Evolutionary conservation across 92 coral and sea anemone species (phyloP).

Genomic region (Palythoa grandis): DNA sequence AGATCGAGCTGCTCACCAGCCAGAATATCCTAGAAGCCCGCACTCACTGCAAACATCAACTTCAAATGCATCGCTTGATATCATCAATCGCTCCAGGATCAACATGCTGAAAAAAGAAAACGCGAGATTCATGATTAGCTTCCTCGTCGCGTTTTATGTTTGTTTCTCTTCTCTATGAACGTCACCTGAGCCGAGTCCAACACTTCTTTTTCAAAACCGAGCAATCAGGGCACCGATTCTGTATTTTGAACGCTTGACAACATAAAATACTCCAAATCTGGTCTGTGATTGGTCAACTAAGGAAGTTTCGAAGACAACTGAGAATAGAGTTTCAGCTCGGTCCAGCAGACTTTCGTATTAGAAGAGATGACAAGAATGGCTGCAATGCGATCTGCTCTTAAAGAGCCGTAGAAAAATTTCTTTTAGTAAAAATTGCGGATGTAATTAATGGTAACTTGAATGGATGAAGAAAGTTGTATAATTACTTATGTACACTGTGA

Average conservation of each 20-base stretch:
- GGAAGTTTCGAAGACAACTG: neutral
- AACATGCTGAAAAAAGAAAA: constrained; percentile 74
- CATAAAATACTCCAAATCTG: neutral
- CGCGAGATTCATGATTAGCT: too few relatives aligned
- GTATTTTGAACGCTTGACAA: neutral
- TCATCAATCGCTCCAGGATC: constrained; percentile 91
- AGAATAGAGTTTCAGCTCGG: neutral
- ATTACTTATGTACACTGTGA: neutral
- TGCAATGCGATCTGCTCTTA: neutral
- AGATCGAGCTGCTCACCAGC: constrained; percentile 68
- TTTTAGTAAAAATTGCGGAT: neutral
- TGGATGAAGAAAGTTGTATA: neutral
- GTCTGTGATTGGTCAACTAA: neutral
- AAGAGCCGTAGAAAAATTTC: neutral
- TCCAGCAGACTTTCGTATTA: neutral
- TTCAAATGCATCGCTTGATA: constrained; percentile 94
- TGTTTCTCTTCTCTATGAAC: neutral
- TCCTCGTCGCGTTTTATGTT: too few relatives aligned
- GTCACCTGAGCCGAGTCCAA: neutral
- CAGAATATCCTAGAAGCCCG: constrained; percentile 97
- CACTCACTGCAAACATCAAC: constrained; percentile 98
- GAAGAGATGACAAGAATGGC: too few relatives aligned
- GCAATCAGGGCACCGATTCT: neutral
- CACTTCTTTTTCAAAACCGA: too few relatives aligned
- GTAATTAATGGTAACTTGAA: neutral